Conservation (phyloP, 2,797 vertebrate species). For the Uromys caudimaculatus region DNA sequence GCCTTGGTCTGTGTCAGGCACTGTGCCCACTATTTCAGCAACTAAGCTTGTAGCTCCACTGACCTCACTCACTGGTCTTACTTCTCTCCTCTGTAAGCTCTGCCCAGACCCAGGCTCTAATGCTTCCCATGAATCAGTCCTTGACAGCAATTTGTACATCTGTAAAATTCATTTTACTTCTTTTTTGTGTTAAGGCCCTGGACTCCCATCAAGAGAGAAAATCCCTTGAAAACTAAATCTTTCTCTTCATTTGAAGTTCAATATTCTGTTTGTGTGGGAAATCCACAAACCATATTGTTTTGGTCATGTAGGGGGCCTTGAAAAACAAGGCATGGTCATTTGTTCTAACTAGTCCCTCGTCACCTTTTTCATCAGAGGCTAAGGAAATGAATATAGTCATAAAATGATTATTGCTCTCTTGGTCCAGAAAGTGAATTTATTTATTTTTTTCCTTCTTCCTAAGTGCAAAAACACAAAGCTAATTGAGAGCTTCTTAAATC, state of each 20-base stretch:
- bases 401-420: constrained; percentile 75
- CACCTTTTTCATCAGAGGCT: constrained; percentile 73
- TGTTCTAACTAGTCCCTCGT: constrained; percentile 45
- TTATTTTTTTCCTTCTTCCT: constrained; percentile 54
- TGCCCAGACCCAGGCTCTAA: background rate
- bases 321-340: constrained; percentile 67
- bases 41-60: accelerated
- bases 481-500: constrained; percentile 71
- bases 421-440: constrained; percentile 76
- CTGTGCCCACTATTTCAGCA: background rate
- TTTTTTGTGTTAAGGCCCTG: background rate
- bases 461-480: constrained; percentile 74
- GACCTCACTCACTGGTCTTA: background rate
- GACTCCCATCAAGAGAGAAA: constrained; percentile 36
- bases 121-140: background rate
- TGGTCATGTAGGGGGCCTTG: constrained; percentile 36
- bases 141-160: constrained; percentile 4
- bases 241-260: constrained; percentile 43
- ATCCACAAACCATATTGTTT: constrained; percentile 54
- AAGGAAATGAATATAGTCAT: constrained; percentile 77
- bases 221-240: constrained; percentile 37
- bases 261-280: constrained; percentile 5
- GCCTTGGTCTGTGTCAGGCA: background rate
- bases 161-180: constrained; percentile 55
- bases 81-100: background rate